Base-by-base conservation (phyloP, 92 coral and sea anemone genomes). In the Heliopora coerulea region DNA sequence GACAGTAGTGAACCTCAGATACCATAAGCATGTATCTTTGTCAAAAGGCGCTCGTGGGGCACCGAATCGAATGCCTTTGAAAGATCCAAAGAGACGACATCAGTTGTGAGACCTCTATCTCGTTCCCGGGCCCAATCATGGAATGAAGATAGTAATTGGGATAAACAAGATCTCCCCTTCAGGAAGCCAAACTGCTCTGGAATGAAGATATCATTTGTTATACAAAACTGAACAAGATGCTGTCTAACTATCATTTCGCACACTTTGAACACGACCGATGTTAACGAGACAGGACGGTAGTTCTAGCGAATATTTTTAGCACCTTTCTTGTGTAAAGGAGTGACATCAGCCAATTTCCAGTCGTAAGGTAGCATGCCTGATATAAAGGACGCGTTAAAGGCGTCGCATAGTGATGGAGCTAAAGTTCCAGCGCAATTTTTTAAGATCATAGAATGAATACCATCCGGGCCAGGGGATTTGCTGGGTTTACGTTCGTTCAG, bases 61-160 rank as follows among this genome's bases (percentile, higher is more conserved):
- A 83, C 70, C 18, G 69, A 70, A 21, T 62, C 80, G 41, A 83
- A 83, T 0, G 87, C 80, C 60, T 83, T 83, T 30, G 83, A 68
- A 28, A 83, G 1, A 54, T 83, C 87, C 41, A 83, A 60, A 56
- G 59, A 77, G 1, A 83, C 31, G n/a, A n/a, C n/a, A n/a, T n/a
- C n/a, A n/a, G n/a, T n/a, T n/a, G n/a, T n/a, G n/a, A n/a, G n/a
- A n/a, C n/a, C n/a, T n/a, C n/a, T n/a, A n/a, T n/a, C n/a, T n/a
- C n/a, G n/a, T n/a, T n/a, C n/a, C n/a, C n/a, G n/a, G n/a, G n/a
- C n/a, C n/a, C n/a, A n/a, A n/a, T n/a, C n/a, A n/a, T n/a, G n/a
- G n/a, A n/a, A n/a, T 56, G 52, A 39, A 13, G 60, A 64, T 62
- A 78, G 72, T 21, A 65, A 19, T 19, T 78, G 83, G 9, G 83